Base-by-base conservation (phyloP, 2,797 vertebrate species). In the Buceros bicornis region DNA sequence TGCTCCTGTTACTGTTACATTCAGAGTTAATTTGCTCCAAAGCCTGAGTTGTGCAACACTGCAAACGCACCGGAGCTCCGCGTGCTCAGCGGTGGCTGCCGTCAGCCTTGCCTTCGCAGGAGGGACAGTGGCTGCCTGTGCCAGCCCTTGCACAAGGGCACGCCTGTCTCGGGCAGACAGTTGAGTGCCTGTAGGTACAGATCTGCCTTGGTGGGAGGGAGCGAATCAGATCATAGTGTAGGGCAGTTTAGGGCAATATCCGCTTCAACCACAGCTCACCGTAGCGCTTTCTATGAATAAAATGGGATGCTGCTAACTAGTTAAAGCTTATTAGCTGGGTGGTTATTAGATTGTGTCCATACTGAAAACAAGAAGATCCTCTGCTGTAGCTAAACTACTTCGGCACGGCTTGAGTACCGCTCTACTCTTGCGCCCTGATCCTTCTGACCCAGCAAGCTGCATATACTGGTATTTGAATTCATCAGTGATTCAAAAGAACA, bases 401-500 rank as follows among this genome's bases (percentile, higher is more conserved):
- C 43, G 92, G 73, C 20, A 35, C 42, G 92, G 73, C 58, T 84
- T 0, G 1, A 84, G 58, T 40, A 20, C 24, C 82, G 58, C 56
- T 84, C 58, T 71, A 3, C 15, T 76, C 47, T 50, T 11, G 24
- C 70, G 18, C 60, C 53, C 90, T 77, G 86, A 84, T 62, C 82
- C 78, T 77, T 78, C 70, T 81, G 70, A 77, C 78, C 35, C 26
- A 42, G 91, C 71, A 79, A 77, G 50, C 53, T 58, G 74, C 73
- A 65, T 18, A 61, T 1, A 79, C 91, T 21, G 33, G 28, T 72
- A 93, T 80, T 87, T 77, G 77, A 95, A 95, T 90, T 92, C 87
- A 94, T 80, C 91, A 78, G 81, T 73, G 82, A 80, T 97, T 92
- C 90, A 95, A 82, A 94, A 95, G 95, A 92, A 53, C 92, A 95